Percentiles rank a stretch among this genome's conserved stretches.
Evolutionary conservation across 2,888 invertebrate species (phyloP).

Genomic region (Chromoteleia sp.): DNA sequence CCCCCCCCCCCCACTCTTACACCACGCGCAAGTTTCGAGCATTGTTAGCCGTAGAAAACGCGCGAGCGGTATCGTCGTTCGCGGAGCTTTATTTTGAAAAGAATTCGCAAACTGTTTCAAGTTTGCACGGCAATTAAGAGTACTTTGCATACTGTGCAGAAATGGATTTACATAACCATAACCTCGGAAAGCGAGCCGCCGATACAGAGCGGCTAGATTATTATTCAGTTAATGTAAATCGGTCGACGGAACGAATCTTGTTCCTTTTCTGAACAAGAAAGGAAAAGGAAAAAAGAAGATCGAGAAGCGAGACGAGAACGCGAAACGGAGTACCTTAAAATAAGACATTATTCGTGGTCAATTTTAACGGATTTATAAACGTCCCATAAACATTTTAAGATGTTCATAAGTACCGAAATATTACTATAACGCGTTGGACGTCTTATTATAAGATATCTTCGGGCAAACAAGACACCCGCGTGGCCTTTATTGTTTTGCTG

Average conservation of each 20-base stretch:
- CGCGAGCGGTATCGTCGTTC: conserved; percentile 15
- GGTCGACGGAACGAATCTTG: not conserved
- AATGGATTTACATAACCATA: conserved; percentile 31
- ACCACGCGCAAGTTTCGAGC: conserved; percentile 15
- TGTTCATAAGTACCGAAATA: no score
- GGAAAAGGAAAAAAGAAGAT: no score
- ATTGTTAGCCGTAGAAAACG: conserved; percentile 19
- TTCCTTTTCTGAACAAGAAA: not conserved
- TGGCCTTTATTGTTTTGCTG: no score
- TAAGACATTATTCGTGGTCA: no score
- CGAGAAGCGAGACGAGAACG: no score
- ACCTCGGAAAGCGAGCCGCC: not conserved
- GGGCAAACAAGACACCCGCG: no score
- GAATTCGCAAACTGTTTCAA: conserved; percentile 13
- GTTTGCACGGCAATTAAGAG: conserved; percentile 15
- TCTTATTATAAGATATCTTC: no score
- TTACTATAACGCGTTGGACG: no score
- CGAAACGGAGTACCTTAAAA: no score
- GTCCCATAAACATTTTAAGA: no score
- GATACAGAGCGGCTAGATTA: not conserved
- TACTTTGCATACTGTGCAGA: conserved; percentile 31
- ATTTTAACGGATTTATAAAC: no score
- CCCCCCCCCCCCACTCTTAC: conserved; percentile 19
- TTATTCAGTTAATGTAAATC: conserved; percentile 6
- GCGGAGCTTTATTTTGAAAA: conserved; percentile 5